Base-by-base conservation (phyloP, 2,797 vertebrate genomes). In the Anabacerthia variegaticeps region DNA sequence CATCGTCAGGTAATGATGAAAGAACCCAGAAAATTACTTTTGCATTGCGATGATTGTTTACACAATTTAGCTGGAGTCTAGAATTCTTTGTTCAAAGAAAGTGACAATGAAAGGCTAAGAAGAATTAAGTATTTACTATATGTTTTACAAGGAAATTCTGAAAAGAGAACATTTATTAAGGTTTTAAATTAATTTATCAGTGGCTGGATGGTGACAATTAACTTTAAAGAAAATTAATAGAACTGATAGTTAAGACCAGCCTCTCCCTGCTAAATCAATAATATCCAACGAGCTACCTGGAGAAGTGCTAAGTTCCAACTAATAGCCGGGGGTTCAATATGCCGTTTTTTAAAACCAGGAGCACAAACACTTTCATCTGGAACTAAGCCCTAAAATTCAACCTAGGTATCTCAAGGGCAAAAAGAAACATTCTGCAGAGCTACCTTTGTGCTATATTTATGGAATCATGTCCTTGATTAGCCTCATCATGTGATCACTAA, bases 81-180 rank as follows among this genome's bases (percentile, higher is more conserved):
- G n/a, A 93, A 87, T 85, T 74, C 55, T 89, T 84, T 67, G 8
- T 83, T 95, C 96, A 95, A 97, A 96, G 72, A 61, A 94, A 95
- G 44, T 55, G 37, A 10, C 30, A 32, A 85, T 76, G 56, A 93
- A 95, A 76, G 59, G 14, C 7, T 72, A 44, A 87, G 22, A 16
- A 94, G 68, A 83, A 44, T 73, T 21, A 95, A 91, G 24, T 88
- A 87, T 75, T 89, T 86, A 73, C n/a, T 67, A 21, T 7, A 28
- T 30, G 43, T 75, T 88, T 89, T 94, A 13, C 22, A 89, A 93
- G 67, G 20, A 81, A 69, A 21, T 21, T 55, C 2, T 69, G 39
- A 79, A 91, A 51, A 69, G 12, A 12, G 21, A 63, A 26, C 6
- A 39, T 58, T 74, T 39, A 43, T 46, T 3, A 21, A 46, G 22